A percentile compares a stretch with the other conserved stretches of the same genome.
Conservation (phyloP, 2,797 vertebrate genomes). For the Galago senegalensis region DNA sequence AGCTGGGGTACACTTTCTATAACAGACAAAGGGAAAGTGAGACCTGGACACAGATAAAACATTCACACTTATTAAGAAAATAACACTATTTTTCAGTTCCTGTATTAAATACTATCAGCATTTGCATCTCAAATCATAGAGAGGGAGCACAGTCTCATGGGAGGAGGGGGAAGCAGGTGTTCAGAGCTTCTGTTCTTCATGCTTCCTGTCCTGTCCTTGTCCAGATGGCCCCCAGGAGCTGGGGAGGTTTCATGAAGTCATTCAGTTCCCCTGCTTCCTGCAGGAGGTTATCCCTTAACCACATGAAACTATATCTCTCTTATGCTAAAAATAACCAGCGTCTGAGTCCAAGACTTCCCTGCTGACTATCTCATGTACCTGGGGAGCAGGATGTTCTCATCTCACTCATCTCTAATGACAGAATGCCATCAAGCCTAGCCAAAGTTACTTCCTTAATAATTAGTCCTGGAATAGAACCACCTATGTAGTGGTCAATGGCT, state of each 20-base stretch:
- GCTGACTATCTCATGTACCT: background rate
- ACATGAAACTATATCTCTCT: constrained; percentile 7
- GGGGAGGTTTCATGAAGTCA: background rate
- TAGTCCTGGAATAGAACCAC: background rate
- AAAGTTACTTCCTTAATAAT: background rate
- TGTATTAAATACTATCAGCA: background rate
- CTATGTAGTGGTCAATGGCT: background rate
- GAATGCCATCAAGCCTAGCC: background rate
- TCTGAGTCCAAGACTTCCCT: constrained; percentile 9
- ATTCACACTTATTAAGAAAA: constrained; percentile 22
- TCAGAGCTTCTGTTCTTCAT: background rate
- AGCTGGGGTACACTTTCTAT: background rate
- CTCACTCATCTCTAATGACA: background rate
- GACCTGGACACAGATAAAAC: background rate
- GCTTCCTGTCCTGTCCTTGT: background rate
- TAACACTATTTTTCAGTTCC: background rate
- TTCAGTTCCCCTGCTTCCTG: background rate
- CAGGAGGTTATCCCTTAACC: background rate
- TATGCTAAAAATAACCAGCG: constrained; percentile 34
- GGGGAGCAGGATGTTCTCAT: background rate
- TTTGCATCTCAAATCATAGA: constrained; percentile 48
- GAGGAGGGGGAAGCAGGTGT: background rate
- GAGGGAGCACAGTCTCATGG: background rate
- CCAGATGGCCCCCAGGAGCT: background rate
- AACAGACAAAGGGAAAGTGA: background rate